A percentile compares a stretch with the other conserved stretches of the same genome.
Evolutionary conservation across 2,113 vertebrate genomes (phyloP).

Genomic region (Saguinus imperator): DNA sequence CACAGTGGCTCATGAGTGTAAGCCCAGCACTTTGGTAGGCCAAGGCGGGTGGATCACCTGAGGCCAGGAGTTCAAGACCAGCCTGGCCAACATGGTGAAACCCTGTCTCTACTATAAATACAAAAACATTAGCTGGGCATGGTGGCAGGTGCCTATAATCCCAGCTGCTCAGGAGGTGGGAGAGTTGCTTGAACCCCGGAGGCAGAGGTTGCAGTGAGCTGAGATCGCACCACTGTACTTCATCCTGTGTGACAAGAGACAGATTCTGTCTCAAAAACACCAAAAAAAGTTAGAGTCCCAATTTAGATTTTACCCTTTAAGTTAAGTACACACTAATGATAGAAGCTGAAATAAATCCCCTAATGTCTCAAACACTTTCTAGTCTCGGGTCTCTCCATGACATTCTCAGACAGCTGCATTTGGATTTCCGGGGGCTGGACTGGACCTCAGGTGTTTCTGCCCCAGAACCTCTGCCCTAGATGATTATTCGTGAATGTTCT

Average conservation of each 20-base stretch:
- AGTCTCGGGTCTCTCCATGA: rapidly evolving
- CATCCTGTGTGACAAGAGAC: neutral
- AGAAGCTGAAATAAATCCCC: neutral
- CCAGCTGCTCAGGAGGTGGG: neutral
- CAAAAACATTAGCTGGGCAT: neutral
- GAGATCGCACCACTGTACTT: neutral
- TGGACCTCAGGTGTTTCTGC: neutral
- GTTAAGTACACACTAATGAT: no score
- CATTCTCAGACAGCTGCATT: rapidly evolving
- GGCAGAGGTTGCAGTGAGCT: no score
- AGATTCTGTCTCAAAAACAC: neutral
- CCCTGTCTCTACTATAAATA: neutral
- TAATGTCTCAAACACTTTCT: neutral
- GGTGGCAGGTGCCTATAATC: neutral
- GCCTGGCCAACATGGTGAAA: neutral
- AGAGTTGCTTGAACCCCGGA: neutral
- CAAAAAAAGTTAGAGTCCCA: neutral
- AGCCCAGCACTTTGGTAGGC: neutral
- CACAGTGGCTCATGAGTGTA: neutral
- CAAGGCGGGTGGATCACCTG: neutral
- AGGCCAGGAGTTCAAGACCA: neutral
- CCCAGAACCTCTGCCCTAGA: neutral
- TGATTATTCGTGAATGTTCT: neutral
- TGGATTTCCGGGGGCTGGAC: neutral
- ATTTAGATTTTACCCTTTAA: neutral